Evolutionary conservation across 2,113 vertebrate genomes (phyloP).

Genomic region (Rallus limicola): DNA sequence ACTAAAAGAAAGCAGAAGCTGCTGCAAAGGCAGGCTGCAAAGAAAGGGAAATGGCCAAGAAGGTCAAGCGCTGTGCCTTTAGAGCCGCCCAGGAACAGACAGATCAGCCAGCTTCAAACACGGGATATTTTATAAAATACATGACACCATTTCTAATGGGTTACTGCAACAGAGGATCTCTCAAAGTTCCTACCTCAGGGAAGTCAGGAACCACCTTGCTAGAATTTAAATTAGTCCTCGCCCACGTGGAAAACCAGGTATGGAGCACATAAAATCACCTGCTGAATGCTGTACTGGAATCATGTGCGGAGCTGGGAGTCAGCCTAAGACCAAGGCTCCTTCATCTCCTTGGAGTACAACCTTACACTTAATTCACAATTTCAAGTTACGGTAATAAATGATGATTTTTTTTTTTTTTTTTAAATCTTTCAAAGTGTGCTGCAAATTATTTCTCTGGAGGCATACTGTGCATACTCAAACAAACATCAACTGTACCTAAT

Average conservation of each 20-base stretch:
- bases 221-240: not conserved
- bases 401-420: not conserved
- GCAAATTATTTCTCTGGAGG: not conserved
- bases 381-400: not conserved
- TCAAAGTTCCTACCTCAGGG: not conserved
- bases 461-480: not conserved
- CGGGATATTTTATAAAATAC: rapidly evolving
- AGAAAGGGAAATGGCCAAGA: not conserved
- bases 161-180: not conserved
- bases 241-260: not conserved
- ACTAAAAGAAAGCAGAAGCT: not conserved
- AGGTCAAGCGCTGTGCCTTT: not conserved
- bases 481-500: not conserved
- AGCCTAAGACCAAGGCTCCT: not conserved
- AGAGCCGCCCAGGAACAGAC: not conserved
- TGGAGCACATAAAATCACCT: not conserved
- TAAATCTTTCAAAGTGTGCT: rapidly evolving
- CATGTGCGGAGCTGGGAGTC: not conserved
- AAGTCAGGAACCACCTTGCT: not conserved
- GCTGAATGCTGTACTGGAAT: not conserved
- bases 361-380: not conserved
- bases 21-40: not conserved
- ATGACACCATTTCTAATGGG: not conserved
- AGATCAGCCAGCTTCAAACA: not conserved
- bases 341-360: not conserved